Conservation (phyloP, 2,797 vertebrate species). For the Lycodopsis pacificus region DNA sequence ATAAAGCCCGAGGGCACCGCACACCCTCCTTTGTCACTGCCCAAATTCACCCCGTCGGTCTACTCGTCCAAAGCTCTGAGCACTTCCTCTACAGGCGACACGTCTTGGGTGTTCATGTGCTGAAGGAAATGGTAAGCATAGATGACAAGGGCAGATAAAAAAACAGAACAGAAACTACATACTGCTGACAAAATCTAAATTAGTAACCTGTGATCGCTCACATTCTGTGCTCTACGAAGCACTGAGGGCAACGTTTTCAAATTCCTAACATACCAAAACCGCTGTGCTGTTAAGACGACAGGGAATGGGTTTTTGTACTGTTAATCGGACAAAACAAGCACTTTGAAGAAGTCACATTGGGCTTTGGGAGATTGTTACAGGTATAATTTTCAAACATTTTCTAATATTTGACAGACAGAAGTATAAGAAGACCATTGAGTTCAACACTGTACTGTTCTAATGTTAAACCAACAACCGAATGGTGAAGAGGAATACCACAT, state of each 20-base stretch:
- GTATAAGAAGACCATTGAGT: background rate
- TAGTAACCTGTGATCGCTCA: background rate
- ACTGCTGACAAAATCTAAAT: conserved; percentile 35
- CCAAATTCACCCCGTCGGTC: conserved; percentile 15
- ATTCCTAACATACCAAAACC: background rate
- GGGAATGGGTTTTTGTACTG: background rate
- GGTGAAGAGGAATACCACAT: background rate
- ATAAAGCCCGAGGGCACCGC: conserved; percentile 35
- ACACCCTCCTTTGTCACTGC: conserved; percentile 25
- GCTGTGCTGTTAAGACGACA: background rate
- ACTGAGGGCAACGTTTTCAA: background rate
- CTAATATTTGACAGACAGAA: background rate
- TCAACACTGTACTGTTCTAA: background rate
- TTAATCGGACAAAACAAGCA: background rate
- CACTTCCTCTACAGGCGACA: conserved; percentile 7
- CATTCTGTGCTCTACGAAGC: background rate
- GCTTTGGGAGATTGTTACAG: background rate
- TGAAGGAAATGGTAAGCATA: conserved; percentile 27
- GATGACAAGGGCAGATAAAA: conserved; percentile 36
- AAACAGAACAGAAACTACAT: conserved; percentile 62
- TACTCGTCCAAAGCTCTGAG: background rate
- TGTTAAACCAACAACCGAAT: background rate
- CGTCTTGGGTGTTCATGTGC: background rate
- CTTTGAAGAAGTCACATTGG: background rate
- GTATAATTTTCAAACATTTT: background rate